A percentile compares a stretch with the other conserved stretches of the same genome.
Evolutionary conservation across 2,888 invertebrate species (phyloP).

Genomic region (Lithodes maja): DNA sequence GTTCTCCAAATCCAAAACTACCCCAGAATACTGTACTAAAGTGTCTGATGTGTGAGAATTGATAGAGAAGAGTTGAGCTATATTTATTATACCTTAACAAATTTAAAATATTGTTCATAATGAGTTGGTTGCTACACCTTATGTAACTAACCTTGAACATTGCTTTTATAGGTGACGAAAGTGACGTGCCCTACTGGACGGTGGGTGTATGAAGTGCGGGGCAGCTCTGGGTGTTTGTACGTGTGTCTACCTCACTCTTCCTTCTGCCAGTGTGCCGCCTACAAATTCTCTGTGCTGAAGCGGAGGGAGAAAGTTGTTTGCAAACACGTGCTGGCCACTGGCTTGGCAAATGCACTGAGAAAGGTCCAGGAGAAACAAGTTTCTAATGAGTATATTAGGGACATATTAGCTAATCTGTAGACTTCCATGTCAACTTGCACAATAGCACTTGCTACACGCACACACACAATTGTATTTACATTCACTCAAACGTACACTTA

Average conservation of each 20-base stretch:
- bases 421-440: too few species aligned
- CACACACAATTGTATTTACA: too few species aligned
- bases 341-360: conserved; percentile 45
- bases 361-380: conserved; percentile 28
- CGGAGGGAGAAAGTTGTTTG: conserved; percentile 44
- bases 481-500: too few species aligned
- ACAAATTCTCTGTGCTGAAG: conserved; percentile 50
- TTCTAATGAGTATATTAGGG: conserved; percentile 48
- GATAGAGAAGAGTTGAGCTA: too few species aligned
- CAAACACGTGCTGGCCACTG: conserved; percentile 60
- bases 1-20: too few species aligned
- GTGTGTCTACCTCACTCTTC: conserved; percentile 47
- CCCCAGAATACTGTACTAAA: too few species aligned
- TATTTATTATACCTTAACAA: too few species aligned
- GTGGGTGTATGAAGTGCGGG: conserved; percentile 53
- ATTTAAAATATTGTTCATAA: too few species aligned
- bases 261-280: conserved; percentile 59
- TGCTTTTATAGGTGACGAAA: conserved; percentile 28
- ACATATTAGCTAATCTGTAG: conserved; percentile 16
- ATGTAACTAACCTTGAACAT: too few species aligned
- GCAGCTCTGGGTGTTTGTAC: conserved; percentile 54
- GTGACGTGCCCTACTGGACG: conserved; percentile 42
- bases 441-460: too few species aligned
- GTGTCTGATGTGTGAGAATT: too few species aligned
- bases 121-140: too few species aligned